Evolutionary conservation across 2,113 vertebrate genomes (phyloP), one percentile per base, ranked within the genome.

Genomic region (Anhinga anhinga): DNA sequence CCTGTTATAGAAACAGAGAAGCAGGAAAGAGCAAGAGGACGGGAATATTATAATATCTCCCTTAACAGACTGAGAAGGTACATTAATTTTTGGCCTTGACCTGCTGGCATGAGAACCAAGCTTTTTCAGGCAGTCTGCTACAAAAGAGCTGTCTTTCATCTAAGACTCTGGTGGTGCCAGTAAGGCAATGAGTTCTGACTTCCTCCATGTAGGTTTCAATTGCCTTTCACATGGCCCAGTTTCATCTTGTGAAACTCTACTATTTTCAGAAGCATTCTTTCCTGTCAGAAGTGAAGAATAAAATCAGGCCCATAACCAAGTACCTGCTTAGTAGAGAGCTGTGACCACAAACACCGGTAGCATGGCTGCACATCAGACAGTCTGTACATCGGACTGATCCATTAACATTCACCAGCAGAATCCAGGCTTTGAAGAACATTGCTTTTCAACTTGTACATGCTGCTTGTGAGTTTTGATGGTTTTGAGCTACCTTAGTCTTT

Each of bases 171-270:
- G 15, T 30, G 62, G n/a, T 73, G 32, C 32, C 17, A 40, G 50
- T 34, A n/a, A 76, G 25, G 25, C 11, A 82, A 29, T 3, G 4
- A 49, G 29, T 40, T 86, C 0, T 0, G 38, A 20, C 4, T 45
- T 65, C 23, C 22, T 94, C 38, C 11, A 3, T 34, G 29, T 27
- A 58, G 22, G 11, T 58, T 38, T 45, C 2, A 2, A 30, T 6
- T 50, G n/a, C 10, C 26, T 76, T 84, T 84, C 30, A 58, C 47
- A 23, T 9, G 52, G 44, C 29, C 22, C 18, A 32, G 25, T 77
- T 79, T 61, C 29, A 73, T 22, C 34, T 25, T 69, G 12, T 50
- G 45, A 21, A 56, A 17, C 32, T 53, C n/a, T 30, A 20, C 18
- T 38, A 1, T n/a, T 58, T 79, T 32, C 40, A 47, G 40, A 52